Base-by-base conservation (phyloP, 2,113 vertebrate genomes). In the Cricetomys ansorgei region DNA sequence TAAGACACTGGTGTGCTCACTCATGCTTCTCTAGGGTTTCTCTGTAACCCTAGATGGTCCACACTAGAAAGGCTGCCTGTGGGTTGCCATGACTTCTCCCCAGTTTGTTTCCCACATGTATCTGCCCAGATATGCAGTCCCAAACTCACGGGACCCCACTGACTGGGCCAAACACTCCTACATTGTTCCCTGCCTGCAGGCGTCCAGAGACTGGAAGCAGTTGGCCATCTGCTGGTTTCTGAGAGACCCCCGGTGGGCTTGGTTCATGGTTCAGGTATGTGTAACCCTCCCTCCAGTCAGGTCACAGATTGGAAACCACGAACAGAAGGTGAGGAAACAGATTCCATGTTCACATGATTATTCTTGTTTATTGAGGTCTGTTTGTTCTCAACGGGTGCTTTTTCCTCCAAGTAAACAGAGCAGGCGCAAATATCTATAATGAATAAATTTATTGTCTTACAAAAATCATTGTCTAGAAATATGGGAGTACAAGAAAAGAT, bases 371-470 rank as follows among this genome's bases (percentile, higher is more conserved):
- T 97, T 98, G 98, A 97, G 98, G 97, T 98, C 97, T 98, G 97
- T 97, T 98, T 98, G 98, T 98, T 97, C 96, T 98, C 95, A 92
- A 85, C 2, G 93, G 95, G 96, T 88, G 85, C 95, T 97, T 97
- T 98, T 94, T 98, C 97, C 76, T 97, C 97, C 95, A 98, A 98
- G 98, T 97, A 98, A 99, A 98, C 89, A 98, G 98, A 98, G 95
- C 98, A 98, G 98, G 98, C 98, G 67, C 97, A 97, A 96, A 96
- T 99, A 99, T 98, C 98, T 99, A 99, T 97, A 99, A 99, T 99
- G 99, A 99, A 99, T 99, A 99, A 99, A 99, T 99, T 99, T 99
- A 99, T 99, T 99, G 99, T 99, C 99, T 99, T 99, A 99, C 99
- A 99, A 99, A 99, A 99, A 99, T 99, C 99, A 99, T 99, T 98